phyloP scores from a whole-genome alignment of 1,140 invertebrate genomes.

The Tetramorium simillimum region DNA sequence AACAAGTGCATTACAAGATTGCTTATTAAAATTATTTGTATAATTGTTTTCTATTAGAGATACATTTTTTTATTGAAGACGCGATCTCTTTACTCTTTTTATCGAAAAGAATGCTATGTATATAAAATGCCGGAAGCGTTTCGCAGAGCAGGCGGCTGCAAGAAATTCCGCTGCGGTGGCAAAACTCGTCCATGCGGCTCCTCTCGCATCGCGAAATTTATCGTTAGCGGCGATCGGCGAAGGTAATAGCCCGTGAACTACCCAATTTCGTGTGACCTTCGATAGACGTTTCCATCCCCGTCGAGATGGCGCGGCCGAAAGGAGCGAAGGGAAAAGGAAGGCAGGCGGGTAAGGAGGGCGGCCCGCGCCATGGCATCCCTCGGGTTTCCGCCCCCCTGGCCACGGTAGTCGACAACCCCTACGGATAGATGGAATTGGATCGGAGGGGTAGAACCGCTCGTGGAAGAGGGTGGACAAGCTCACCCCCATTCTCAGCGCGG shows the following conservation, averaged over 20 bases:
- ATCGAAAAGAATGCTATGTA: background rate
- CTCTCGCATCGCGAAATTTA: conserved; percentile 68
- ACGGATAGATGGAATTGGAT: conserved; percentile 79
- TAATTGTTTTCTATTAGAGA: background rate
- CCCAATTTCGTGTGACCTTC: conserved; percentile 72
- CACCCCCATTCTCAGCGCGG: background rate
- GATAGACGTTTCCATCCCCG: conserved; percentile 65
- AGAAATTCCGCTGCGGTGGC: conserved; percentile 41
- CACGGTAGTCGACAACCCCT: conserved; percentile 64
- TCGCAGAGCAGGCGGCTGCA: conserved; percentile 4
- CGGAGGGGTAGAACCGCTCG: conserved; percentile 71
- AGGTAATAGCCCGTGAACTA: conserved; percentile 74
- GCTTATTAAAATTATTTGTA: background rate
- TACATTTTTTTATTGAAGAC: background rate
- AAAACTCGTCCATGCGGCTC: conserved; percentile 37
- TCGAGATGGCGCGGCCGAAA: conserved; percentile 35
- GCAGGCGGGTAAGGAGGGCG: conserved; percentile 1
- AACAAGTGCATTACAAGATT: background rate
- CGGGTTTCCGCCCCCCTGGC: conserved; percentile 49
- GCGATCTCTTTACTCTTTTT: background rate
- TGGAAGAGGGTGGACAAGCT: conserved; percentile 73
- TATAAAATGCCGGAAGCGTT: conserved; percentile 24
- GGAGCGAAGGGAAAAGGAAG: conserved; percentile 11
- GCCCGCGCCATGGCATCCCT: conserved; percentile 46
- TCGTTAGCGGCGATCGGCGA: conserved; percentile 68